These are phyloP conservation scores for Disparrhopalites patrizii DNA, from an alignment of 2,888 invertebrate species.

Conservation along the genomic window DNA sequence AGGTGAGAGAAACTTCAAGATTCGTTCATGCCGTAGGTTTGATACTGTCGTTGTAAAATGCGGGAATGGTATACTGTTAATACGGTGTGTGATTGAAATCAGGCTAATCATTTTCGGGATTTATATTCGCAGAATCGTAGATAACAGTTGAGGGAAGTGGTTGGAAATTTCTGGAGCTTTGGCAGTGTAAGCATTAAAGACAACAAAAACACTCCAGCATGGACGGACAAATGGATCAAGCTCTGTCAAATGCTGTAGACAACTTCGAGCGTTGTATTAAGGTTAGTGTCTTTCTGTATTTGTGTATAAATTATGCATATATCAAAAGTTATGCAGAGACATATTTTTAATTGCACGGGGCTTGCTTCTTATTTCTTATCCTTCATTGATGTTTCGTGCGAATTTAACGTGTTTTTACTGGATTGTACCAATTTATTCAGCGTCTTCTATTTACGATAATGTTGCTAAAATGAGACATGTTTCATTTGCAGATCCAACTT, in stretches of 20 bases:
- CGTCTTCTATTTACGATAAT: not conserved
- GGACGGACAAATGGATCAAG: not conserved
- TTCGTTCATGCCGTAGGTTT: too few species aligned
- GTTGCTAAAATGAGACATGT: not conserved
- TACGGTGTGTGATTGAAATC: too few species aligned
- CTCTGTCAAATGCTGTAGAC: not conserved
- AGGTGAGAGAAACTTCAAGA: too few species aligned
- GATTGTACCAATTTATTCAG: not conserved
- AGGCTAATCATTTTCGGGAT: too few species aligned
- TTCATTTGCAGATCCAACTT: slow-evolving; percentile 31
- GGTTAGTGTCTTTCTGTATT: not conserved
- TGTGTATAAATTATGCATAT: too few species aligned
- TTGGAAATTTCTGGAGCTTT: too few species aligned
- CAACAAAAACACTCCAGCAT: not conserved
- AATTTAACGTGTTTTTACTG: not conserved
- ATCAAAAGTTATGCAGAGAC: too few species aligned
- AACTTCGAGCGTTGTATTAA: slow-evolving; percentile 2
- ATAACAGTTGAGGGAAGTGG: too few species aligned
- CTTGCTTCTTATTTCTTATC: not conserved
- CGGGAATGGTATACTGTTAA: too few species aligned
- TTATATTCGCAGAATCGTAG: too few species aligned
- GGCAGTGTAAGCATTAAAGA: too few species aligned
- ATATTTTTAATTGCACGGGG: not conserved
- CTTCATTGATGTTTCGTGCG: not conserved
- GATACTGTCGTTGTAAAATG: too few species aligned